These are phyloP conservation scores for Salticus scenicus DNA, from an alignment of 2,888 invertebrate species.

Conservation along the genomic window DNA sequence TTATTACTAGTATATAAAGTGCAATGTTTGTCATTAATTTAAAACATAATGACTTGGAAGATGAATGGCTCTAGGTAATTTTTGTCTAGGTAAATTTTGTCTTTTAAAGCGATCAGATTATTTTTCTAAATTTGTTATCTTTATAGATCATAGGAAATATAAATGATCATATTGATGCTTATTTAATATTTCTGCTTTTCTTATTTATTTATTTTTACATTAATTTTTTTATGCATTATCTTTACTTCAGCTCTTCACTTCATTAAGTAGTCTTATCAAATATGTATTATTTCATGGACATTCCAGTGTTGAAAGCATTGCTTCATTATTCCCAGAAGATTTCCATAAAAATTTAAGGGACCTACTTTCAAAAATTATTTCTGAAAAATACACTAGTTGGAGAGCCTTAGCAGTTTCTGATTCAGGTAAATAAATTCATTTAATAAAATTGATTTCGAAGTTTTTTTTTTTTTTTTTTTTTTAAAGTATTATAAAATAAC, in stretches of 20 bases:
- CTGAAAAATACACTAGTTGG: slow-evolving; percentile 54
- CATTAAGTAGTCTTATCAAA: slow-evolving; percentile 37
- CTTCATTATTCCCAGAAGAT: slow-evolving; percentile 57
- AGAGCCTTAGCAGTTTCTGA: slow-evolving; percentile 41
- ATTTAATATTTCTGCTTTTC: neutral
- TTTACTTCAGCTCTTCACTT: slow-evolving; percentile 36
- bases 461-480: too few species aligned
- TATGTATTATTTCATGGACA: slow-evolving; percentile 48
- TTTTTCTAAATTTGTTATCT: too few species aligned
- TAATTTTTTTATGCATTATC: neutral
- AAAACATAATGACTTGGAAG: too few species aligned
- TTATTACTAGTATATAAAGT: too few species aligned
- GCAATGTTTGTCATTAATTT: too few species aligned
- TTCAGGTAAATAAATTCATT: slow-evolving; percentile 26
- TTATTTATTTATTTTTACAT: neutral
- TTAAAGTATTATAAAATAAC: too few species aligned
- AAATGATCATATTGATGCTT: too few species aligned
- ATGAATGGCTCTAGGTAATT: too few species aligned
- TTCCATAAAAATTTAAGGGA: slow-evolving; percentile 65
- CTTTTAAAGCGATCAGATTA: too few species aligned
- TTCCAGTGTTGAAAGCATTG: slow-evolving; percentile 45
- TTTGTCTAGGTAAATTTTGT: too few species aligned
- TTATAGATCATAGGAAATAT: too few species aligned
- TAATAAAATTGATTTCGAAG: too few species aligned
- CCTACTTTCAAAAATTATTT: slow-evolving; percentile 60